Evolutionary conservation across 2,888 invertebrate genomes (phyloP).

Genomic region (Drosophila sordidula): DNA sequence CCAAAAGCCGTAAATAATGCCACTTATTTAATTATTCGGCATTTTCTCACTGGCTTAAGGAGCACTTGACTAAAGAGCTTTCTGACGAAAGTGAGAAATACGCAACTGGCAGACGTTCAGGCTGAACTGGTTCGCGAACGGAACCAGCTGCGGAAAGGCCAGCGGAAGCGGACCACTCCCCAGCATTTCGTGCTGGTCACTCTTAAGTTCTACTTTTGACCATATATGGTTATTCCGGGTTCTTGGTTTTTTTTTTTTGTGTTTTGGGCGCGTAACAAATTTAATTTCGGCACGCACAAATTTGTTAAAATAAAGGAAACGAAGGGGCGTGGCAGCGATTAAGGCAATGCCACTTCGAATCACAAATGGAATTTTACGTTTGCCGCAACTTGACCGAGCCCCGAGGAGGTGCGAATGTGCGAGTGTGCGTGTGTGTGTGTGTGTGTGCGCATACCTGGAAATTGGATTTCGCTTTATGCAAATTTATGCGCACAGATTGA

Average conservation of each 20-base stretch:
- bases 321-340: conserved; percentile 49
- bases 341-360: conserved; percentile 38
- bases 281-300: conserved; percentile 69
- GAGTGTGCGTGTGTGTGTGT: conserved; percentile 13
- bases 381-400: conserved; percentile 4
- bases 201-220: conserved; percentile 13
- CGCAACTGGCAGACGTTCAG: not conserved
- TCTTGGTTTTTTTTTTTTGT: not conserved
- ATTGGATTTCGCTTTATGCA: conserved; percentile 79
- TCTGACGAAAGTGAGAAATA: too few species aligned
- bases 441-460: conserved; percentile 45
- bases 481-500: conserved; percentile 79
- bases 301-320: conserved; percentile 34
- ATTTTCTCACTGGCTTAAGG: too few species aligned
- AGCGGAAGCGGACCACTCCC: conserved; percentile 10
- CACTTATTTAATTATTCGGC: too few species aligned
- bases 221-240: conserved; percentile 29
- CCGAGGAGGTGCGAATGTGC: not conserved
- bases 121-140: not conserved
- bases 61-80: too few species aligned
- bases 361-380: conserved; percentile 40
- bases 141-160: not conserved
- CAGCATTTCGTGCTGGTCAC: conserved; percentile 20
- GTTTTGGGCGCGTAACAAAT: conserved; percentile 60
- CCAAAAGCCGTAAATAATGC: too few species aligned